These are phyloP conservation scores for Hapalemur alaotrensis DNA, from an alignment of 2,797 vertebrate genomes.

Conservation along the genomic window DNA sequence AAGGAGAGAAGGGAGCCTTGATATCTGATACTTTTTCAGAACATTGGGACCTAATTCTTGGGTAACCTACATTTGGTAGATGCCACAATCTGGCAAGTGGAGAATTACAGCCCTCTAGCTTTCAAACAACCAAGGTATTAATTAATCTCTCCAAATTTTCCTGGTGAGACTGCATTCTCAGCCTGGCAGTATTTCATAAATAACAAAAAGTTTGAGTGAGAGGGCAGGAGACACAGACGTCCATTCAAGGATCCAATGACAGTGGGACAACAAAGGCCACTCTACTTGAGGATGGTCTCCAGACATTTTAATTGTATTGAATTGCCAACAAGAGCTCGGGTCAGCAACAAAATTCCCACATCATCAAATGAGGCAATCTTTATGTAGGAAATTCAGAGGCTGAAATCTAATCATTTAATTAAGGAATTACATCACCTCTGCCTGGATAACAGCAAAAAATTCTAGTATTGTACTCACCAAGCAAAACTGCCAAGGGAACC, in stretches of 20 bases:
- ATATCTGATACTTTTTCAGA: background rate
- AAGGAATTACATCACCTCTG: background rate
- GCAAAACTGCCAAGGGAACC: background rate
- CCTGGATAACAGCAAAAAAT: background rate
- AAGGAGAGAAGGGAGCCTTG: background rate
- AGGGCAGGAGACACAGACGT: background rate
- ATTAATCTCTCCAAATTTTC: constrained; percentile 18
- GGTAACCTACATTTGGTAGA: background rate
- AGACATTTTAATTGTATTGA: background rate
- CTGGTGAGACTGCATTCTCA: background rate
- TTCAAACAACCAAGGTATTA: background rate
- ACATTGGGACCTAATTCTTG: background rate
- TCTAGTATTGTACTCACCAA: background rate
- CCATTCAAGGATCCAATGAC: background rate
- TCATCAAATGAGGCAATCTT: constrained; percentile 22
- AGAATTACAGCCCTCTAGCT: background rate
- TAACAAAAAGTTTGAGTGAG: background rate
- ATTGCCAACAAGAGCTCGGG: background rate
- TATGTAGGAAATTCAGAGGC: background rate
- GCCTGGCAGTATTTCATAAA: constrained; percentile 20
- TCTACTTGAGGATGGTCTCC: background rate
- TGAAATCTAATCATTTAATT: constrained; percentile 48
- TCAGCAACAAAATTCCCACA: constrained; percentile 37
- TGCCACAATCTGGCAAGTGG: background rate
- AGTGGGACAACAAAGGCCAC: background rate